A percentile compares a stretch with the other conserved stretches of the same genome.
phyloP scores from a whole-genome alignment of 2,797 vertebrate species.

The Orientallactaga sibirica region DNA sequence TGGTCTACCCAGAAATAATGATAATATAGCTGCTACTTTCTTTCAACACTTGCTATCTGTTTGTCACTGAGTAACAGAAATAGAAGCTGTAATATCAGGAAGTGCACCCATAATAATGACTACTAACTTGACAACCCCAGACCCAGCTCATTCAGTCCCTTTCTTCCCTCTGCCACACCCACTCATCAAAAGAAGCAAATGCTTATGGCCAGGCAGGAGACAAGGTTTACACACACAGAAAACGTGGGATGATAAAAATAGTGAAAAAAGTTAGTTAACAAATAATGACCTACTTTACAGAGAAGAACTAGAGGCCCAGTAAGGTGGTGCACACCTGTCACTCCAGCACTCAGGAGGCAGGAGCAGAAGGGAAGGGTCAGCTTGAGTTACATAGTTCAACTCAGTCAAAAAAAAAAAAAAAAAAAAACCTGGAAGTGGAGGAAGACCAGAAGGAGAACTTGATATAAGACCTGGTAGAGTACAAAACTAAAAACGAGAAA shows the following conservation, averaged over 20 bases:
- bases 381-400: not conserved
- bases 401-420: not conserved
- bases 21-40: not conserved
- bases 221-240: not conserved
- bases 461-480: not conserved
- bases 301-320: not conserved
- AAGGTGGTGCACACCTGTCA: not conserved
- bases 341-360: not conserved
- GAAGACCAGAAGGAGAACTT: not conserved
- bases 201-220: not conserved
- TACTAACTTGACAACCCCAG: not conserved
- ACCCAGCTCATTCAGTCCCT: not conserved
- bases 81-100: not conserved
- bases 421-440: no score
- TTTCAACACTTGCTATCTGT: slow-evolving; percentile 70
- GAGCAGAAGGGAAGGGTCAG: no score
- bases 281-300: not conserved
- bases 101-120: not conserved
- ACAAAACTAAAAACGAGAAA: not conserved
- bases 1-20: slow-evolving; percentile 80
- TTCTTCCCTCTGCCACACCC: not conserved
- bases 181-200: not conserved
- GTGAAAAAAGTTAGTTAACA: not conserved
- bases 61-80: not conserved
- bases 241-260: not conserved